These are phyloP conservation scores for Amniataba percoides DNA, from an alignment of 2,797 vertebrate genomes.

Conservation along the genomic window DNA sequence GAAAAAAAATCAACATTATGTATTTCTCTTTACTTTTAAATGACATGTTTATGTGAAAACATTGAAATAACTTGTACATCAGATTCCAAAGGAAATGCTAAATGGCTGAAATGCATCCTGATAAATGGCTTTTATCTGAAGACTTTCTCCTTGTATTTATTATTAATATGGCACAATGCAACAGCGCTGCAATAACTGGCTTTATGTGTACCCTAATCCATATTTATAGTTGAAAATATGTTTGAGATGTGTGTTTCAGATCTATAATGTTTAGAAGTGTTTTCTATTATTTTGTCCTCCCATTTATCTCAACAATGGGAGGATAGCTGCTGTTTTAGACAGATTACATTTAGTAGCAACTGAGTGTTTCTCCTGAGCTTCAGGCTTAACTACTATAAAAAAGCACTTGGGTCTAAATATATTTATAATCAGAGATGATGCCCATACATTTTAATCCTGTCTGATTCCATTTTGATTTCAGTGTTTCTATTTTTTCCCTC, in stretches of 20 bases:
- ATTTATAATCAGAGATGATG: not conserved
- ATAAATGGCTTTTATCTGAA: not conserved
- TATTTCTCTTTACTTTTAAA: not conserved
- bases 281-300: not conserved
- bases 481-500: not conserved
- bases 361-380: not conserved
- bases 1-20: not conserved
- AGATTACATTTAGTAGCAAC: not conserved
- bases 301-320: not conserved
- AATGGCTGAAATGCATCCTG: not conserved
- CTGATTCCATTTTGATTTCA: not conserved
- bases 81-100: not conserved
- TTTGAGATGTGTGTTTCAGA: not conserved
- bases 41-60: not conserved
- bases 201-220: not conserved
- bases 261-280: not conserved
- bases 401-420: not conserved
- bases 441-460: not conserved
- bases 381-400: not conserved
- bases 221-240: not conserved
- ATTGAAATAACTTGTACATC: not conserved
- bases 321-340: not conserved
- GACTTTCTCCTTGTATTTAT: not conserved
- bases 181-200: not conserved
- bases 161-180: not conserved